These are phyloP conservation scores for Drosophila micromelanica DNA, from an alignment of 1,140 invertebrate species.

Conservation along the genomic window DNA sequence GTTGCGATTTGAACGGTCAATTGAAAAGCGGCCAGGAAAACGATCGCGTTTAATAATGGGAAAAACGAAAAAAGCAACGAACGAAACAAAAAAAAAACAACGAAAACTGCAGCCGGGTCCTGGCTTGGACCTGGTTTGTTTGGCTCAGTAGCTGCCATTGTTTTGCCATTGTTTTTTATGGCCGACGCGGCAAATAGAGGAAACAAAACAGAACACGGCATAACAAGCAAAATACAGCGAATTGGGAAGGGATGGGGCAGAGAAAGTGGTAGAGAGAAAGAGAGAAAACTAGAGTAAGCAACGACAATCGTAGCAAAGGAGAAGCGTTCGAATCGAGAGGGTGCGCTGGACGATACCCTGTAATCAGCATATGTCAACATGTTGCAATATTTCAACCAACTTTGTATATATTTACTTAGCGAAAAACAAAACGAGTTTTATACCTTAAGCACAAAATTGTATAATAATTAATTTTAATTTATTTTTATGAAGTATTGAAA, in stretches of 20 bases:
- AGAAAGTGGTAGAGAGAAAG: background rate
- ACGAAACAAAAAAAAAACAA: constrained; percentile 9
- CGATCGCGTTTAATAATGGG: constrained; percentile 54
- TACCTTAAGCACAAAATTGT: no score
- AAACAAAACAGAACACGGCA: constrained; percentile 44
- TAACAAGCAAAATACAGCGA: constrained; percentile 46
- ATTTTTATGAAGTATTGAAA: no score
- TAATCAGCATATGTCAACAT: no score
- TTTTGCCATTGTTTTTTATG: constrained; percentile 46
- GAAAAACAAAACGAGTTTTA: no score
- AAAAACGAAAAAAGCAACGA: constrained; percentile 13
- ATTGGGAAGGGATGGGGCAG: background rate
- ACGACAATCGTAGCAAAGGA: background rate
- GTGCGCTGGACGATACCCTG: no score
- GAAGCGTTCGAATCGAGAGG: no score
- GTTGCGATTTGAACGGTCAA: constrained; percentile 82
- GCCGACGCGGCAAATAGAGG: constrained; percentile 16
- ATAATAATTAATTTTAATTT: no score
- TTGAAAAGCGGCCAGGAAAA: constrained; percentile 78
- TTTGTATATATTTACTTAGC: no score
- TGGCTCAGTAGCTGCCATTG: constrained; percentile 26
- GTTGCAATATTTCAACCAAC: no score
- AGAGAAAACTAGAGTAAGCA: background rate
- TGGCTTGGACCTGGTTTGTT: background rate
- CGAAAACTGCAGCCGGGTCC: background rate